Evolutionary conservation across 1,140 invertebrate genomes (phyloP).

Genomic region (Eriosoma lanigerum): DNA sequence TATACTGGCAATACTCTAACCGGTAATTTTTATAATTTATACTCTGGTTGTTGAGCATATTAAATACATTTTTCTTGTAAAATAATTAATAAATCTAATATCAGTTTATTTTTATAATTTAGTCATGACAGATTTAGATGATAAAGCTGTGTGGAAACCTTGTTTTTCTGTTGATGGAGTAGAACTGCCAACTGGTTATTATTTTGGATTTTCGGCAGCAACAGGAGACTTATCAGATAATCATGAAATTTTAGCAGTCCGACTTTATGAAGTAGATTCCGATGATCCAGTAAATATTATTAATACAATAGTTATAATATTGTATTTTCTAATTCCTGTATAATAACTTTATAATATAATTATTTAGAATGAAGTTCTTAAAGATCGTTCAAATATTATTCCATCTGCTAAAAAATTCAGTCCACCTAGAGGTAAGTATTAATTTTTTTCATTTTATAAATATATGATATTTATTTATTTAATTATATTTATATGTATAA

Average conservation of each 20-base stretch:
- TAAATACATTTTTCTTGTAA: too few relatives aligned
- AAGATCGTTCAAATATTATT: slow-evolving; percentile 73
- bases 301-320: slow-evolving; percentile 5
- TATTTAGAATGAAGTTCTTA: slow-evolving; percentile 63
- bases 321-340: slow-evolving; percentile 31
- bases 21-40: not conserved
- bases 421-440: slow-evolving; percentile 68
- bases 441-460: slow-evolving; percentile 10
- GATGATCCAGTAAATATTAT: slow-evolving; percentile 56
- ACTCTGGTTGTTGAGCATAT: too few relatives aligned
- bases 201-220: slow-evolving; percentile 90
- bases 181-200: slow-evolving; percentile 91
- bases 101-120: slow-evolving; percentile 55
- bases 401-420: slow-evolving; percentile 81
- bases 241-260: slow-evolving; percentile 91
- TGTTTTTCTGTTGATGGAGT: slow-evolving; percentile 91
- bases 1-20: slow-evolving; percentile 88
- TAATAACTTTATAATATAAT: slow-evolving; percentile 52
- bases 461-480: slow-evolving; percentile 36
- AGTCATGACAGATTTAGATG: slow-evolving; percentile 90
- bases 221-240: slow-evolving; percentile 97
- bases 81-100: too few relatives aligned
- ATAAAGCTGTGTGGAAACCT: slow-evolving; percentile 89
- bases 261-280: slow-evolving; percentile 85
- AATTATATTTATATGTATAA: slow-evolving; percentile 25